Base-by-base conservation (phyloP, 37 sponge, comb jelly and placozoan genomes). In the Hormiphora californensis region DNA sequence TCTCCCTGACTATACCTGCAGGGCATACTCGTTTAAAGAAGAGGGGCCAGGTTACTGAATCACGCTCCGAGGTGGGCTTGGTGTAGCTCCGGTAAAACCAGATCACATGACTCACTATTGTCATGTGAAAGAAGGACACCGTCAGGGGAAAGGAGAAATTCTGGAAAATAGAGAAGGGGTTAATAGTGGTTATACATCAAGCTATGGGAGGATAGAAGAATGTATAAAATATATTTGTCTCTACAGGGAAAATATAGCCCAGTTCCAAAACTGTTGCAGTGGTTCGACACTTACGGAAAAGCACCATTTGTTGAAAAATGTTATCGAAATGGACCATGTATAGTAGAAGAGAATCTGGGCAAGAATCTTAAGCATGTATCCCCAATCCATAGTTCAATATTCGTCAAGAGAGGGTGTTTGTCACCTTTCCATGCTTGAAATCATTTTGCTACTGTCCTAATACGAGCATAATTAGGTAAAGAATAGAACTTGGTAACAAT, bases 291-390 rank as follows among this genome's bases (percentile, higher is more conserved):
- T 89, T 41, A 95, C 99, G 36, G 90, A 92, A n/a, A 94, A 88
- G 25, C 90, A 88, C 95, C 95, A 95, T 93, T 94, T 94, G 85
- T 95, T 95, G 69, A 95, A 98, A 59, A 98, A 98, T 0, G 99
- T 98, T 4, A 98, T 85, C n/a, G 89, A 87, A 38, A 95, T 92
- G 0, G 99, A 98, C 65, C 95, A 98, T 8, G 38, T 49, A 81
- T 93, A 98, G 89, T 93, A 98, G 37, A 95, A 89, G 11, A 68
- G 22, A 0, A 95, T 89, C 15, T 93, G 89, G 31, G 86, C 89
- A 0, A 91, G 30, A 0, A 91, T 91, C 73, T 88, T 91, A 11
- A 63, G 25, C n/a, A 73, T 30, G 25, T 73, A 73, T 21, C 43
- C 43, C 44, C 40, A 43, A 8, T 73, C 61, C 61, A 57, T 30